These are phyloP conservation scores for Chesias legatella DNA, from an alignment of 2,888 invertebrate species.

Conservation along the genomic window DNA sequence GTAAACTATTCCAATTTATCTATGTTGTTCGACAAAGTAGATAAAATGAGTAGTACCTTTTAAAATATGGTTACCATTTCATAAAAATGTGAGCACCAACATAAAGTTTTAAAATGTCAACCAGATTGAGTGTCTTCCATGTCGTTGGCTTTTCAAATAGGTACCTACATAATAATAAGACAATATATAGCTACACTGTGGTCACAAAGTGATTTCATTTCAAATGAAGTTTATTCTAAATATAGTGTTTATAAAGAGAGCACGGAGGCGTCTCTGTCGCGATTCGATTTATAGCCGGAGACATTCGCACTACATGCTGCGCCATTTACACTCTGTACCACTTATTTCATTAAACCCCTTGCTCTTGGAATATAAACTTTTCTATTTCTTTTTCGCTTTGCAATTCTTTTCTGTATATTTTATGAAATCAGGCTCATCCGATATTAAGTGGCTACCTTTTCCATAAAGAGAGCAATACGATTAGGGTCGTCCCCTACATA, in stretches of 20 bases:
- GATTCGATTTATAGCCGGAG: slow-evolving; percentile 41
- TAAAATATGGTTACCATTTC: too few relatives aligned
- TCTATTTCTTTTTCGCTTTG: too few relatives aligned
- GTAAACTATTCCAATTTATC: too few relatives aligned
- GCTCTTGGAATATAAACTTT: too few relatives aligned
- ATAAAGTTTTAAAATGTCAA: neutral
- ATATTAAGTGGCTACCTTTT: too few relatives aligned
- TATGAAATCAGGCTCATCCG: too few relatives aligned
- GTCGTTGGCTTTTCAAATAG: neutral
- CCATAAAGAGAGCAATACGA: too few relatives aligned
- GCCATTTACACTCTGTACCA: slow-evolving; percentile 37
- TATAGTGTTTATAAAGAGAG: slow-evolving; percentile 40
- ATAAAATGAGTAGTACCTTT: too few relatives aligned
- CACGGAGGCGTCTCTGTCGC: slow-evolving; percentile 36
- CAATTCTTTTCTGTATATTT: too few relatives aligned
- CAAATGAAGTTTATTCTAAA: slow-evolving; percentile 31
- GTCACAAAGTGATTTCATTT: neutral
- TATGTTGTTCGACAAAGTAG: too few relatives aligned
- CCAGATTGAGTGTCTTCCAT: neutral
- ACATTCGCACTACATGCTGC: slow-evolving; percentile 34
- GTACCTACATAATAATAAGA: neutral
- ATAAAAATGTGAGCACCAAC: too few relatives aligned
- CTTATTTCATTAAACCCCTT: slow-evolving; percentile 3
- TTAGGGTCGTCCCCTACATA: too few relatives aligned
- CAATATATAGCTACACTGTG: neutral